Evolutionary conservation across 2,113 vertebrate species (phyloP).

Genomic region (Bettongia penicillata): DNA sequence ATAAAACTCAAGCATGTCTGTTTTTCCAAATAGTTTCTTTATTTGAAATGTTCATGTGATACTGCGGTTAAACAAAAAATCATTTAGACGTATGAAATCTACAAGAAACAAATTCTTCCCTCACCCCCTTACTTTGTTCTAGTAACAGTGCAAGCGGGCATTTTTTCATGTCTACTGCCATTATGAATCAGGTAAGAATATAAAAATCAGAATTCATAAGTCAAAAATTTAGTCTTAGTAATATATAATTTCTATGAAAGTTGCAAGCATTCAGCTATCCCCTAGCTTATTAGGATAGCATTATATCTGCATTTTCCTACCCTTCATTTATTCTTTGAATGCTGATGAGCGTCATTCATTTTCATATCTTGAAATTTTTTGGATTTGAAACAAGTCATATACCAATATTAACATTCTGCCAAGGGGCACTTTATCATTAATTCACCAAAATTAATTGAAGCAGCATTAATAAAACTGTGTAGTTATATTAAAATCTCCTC

Average conservation of each 20-base stretch:
- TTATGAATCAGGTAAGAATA: conserved; percentile 8
- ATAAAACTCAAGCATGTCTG: background rate
- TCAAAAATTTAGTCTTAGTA: background rate
- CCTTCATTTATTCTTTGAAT: conserved; percentile 42
- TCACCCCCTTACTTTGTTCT: background rate
- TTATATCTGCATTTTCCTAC: conserved; percentile 27
- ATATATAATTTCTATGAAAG: background rate
- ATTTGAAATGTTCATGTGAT: background rate
- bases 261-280: background rate
- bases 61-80: conserved; percentile 4
- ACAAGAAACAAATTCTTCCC: background rate
- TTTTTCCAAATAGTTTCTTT: background rate
- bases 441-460: conserved; percentile 48
- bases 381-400: conserved; percentile 11
- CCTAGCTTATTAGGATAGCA: background rate
- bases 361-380: conserved; percentile 41
- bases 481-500: conserved; percentile 33
- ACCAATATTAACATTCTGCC: conserved; percentile 45
- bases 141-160: conserved; percentile 22
- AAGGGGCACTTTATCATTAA: conserved; percentile 49
- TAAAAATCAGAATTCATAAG: conserved; percentile 21
- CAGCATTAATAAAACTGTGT: conserved; percentile 21
- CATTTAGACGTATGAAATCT: conserved; percentile 2
- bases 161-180: background rate
- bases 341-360: conserved; percentile 45